A percentile compares a stretch with the other conserved stretches of the same genome.
These are phyloP conservation scores for Aphis craccivora DNA, from an alignment of 1,140 invertebrate species.

Conservation along the genomic window DNA sequence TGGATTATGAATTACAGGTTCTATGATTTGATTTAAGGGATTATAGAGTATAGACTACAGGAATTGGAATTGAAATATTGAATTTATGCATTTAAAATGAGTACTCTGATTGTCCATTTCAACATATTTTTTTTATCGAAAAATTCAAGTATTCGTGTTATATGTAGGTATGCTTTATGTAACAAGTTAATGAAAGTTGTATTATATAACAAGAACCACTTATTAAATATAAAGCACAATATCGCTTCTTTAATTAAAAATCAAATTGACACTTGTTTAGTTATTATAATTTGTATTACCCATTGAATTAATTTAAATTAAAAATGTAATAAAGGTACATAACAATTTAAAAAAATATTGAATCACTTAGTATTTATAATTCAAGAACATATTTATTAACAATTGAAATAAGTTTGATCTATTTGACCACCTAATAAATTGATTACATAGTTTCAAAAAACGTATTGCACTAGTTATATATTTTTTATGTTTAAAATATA, in stretches of 20 bases:
- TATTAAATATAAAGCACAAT: background rate
- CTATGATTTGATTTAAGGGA: background rate
- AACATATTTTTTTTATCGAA: background rate
- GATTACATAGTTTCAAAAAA: background rate
- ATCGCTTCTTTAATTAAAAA: background rate
- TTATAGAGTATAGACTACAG: background rate
- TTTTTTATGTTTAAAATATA: background rate
- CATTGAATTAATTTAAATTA: background rate
- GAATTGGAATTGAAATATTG: background rate
- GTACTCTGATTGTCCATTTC: background rate
- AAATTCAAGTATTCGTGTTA: background rate
- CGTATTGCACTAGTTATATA: background rate
- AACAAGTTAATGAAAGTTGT: background rate
- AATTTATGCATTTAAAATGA: background rate
- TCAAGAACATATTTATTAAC: background rate
- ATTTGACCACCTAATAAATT: background rate
- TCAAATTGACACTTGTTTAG: background rate
- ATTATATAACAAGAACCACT: background rate
- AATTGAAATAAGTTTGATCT: background rate
- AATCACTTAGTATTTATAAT: background rate
- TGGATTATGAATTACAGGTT: background rate
- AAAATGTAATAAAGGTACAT: background rate
- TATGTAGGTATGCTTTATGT: background rate
- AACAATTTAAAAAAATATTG: background rate
- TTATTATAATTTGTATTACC: background rate